Conservation (phyloP, 2,797 vertebrate genomes). For the Anabas testudineus region DNA sequence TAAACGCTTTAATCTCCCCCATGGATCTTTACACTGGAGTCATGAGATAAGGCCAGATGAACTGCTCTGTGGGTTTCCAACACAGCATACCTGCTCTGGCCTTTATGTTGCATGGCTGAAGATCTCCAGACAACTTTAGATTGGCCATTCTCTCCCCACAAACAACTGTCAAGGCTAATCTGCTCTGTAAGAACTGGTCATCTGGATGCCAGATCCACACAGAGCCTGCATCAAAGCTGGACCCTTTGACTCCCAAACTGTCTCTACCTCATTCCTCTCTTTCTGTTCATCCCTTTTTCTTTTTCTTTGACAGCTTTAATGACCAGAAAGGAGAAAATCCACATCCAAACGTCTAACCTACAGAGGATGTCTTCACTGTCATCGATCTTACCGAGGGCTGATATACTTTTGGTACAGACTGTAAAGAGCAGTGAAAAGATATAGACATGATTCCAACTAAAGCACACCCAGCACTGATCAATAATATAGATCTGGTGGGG, state of each 20-base stretch:
- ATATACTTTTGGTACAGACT: conserved; percentile 44
- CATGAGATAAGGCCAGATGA: conserved; percentile 62
- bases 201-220: conserved; percentile 71
- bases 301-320: conserved; percentile 33
- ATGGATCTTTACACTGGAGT: conserved; percentile 57
- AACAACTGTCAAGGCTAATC: conserved; percentile 75
- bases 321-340: conserved; percentile 44
- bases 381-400: conserved; percentile 53
- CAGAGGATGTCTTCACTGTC: conserved; percentile 42
- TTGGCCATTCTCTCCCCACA: conserved; percentile 61
- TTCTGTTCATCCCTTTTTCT: conserved; percentile 27
- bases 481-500: conserved; percentile 63
- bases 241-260: conserved; percentile 16
- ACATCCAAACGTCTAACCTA: conserved; percentile 40
- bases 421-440: conserved; percentile 52
- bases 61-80: conserved; percentile 52
- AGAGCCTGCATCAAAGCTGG: conserved; percentile 56
- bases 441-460: conserved; percentile 66
- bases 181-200: conserved; percentile 64
- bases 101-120: conserved; percentile 54
- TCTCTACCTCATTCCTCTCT: conserved; percentile 39
- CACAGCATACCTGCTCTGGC: conserved; percentile 50
- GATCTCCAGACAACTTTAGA: conserved; percentile 71
- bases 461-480: conserved; percentile 66
- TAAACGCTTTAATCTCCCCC: conserved; percentile 73